Evolutionary conservation across 2,888 invertebrate genomes (phyloP).

Genomic region (Polyommatus iphigenia): DNA sequence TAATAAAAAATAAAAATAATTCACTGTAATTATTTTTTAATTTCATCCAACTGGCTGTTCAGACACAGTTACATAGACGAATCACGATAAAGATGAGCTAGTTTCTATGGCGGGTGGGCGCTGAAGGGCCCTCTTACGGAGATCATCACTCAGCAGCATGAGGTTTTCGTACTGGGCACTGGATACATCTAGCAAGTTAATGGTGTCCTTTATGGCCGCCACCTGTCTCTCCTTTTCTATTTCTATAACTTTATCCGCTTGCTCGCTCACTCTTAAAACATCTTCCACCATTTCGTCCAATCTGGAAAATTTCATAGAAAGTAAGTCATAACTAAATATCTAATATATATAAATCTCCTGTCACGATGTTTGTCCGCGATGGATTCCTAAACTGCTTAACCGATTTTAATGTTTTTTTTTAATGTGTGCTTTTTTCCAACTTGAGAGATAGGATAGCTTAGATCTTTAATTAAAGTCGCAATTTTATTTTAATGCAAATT

Average conservation of each 20-base stretch:
- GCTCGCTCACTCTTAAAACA: slow-evolving; percentile 58
- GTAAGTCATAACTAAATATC: too few species aligned
- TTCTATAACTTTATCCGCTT: slow-evolving; percentile 57
- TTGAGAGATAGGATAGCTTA: too few species aligned
- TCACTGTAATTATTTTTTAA: neutral
- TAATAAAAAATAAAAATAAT: neutral
- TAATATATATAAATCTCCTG: too few species aligned
- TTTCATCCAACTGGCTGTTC: neutral
- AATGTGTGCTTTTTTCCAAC: too few species aligned
- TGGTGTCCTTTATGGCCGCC: slow-evolving; percentile 57
- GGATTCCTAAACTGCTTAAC: too few species aligned
- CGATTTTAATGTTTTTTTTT: too few species aligned
- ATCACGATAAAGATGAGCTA: slow-evolving; percentile 44
- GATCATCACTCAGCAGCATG: slow-evolving; percentile 60
- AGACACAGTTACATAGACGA: neutral
- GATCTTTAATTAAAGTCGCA: too few species aligned
- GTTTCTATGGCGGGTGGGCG: slow-evolving; percentile 60
- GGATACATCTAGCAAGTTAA: slow-evolving; percentile 62
- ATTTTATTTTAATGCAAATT: too few species aligned
- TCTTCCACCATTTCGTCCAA: slow-evolving; percentile 67
- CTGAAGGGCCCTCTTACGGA: slow-evolving; percentile 53
- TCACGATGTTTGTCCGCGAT: too few species aligned
- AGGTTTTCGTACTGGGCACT: slow-evolving; percentile 68
- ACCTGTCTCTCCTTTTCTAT: slow-evolving; percentile 59
- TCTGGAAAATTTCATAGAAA: slow-evolving; percentile 43